phyloP scores from a whole-genome alignment of 1,140 invertebrate genomes.

The Oncopodura yosiiana region DNA sequence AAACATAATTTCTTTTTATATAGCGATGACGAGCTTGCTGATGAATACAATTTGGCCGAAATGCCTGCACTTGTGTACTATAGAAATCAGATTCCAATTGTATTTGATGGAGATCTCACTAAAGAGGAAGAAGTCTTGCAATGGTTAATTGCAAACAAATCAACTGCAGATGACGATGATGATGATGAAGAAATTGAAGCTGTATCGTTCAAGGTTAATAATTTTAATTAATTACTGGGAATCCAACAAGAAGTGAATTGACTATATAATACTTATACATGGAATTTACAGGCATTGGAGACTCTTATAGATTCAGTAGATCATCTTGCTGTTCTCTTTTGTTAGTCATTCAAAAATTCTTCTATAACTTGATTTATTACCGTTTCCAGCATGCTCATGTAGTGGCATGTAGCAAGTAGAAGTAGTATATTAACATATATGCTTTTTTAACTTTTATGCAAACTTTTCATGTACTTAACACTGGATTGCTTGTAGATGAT shows the following conservation, averaged over 20 bases:
- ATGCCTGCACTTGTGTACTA: constrained; percentile 86
- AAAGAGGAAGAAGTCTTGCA: constrained; percentile 85
- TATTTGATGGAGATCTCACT: constrained; percentile 83
- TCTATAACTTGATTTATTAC: not conserved
- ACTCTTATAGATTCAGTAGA: constrained; percentile 82
- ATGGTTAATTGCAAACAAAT: constrained; percentile 85
- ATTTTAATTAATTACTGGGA: not conserved
- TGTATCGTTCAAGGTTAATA: constrained; percentile 67
- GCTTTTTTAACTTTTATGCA: too few species aligned
- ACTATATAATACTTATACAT: not conserved
- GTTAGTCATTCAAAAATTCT: constrained; percentile 52
- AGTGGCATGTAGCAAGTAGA: too few species aligned
- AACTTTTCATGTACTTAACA: too few species aligned
- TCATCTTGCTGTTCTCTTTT: constrained; percentile 83
- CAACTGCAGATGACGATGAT: constrained; percentile 61
- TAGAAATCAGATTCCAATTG: constrained; percentile 77
- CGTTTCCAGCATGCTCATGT: constrained; percentile 11
- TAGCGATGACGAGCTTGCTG: constrained; percentile 77
- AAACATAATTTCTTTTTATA: too few species aligned
- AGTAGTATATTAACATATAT: too few species aligned
- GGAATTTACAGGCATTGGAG: constrained; percentile 45
- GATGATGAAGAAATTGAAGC: constrained; percentile 87
- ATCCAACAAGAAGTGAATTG: not conserved
- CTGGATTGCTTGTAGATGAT: too few species aligned
- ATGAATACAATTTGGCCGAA: constrained; percentile 81